A percentile compares a stretch with the other conserved stretches of the same genome.
Evolutionary conservation across 2,797 vertebrate species (phyloP).

Genomic region (Cynodonichthys magdalenae): DNA sequence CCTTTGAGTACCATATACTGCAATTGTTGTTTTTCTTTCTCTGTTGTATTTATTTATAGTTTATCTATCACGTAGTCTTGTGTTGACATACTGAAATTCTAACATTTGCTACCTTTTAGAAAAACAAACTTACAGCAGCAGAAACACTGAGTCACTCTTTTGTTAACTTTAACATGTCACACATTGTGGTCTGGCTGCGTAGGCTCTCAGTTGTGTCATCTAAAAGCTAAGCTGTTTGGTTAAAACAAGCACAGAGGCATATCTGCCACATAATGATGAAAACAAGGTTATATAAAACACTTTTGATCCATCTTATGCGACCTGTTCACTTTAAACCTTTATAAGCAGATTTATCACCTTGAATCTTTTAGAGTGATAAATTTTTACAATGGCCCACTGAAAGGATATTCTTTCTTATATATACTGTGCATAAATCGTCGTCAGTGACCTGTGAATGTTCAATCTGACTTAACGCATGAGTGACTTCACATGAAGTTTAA

Average conservation of each 20-base stretch:
- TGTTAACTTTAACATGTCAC: slow-evolving; percentile 22
- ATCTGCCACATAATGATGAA: slow-evolving; percentile 30
- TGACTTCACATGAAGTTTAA: slow-evolving; percentile 56
- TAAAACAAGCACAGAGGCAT: slow-evolving; percentile 22
- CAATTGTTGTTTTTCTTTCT: too few species aligned
- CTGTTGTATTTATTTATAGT: too few species aligned
- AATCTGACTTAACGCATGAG: slow-evolving; percentile 48
- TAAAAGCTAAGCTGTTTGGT: slow-evolving; percentile 21
- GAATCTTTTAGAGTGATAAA: slow-evolving; percentile 22
- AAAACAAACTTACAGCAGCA: slow-evolving; percentile 29
- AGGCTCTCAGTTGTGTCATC: slow-evolving; percentile 22
- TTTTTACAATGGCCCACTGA: slow-evolving; percentile 35
- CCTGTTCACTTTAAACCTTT: slow-evolving; percentile 22
- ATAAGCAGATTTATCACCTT: slow-evolving; percentile 22
- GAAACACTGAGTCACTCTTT: slow-evolving; percentile 7
- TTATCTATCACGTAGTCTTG: neutral
- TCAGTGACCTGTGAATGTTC: slow-evolving; percentile 35
- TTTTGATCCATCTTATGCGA: slow-evolving; percentile 5
- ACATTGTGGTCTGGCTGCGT: slow-evolving; percentile 25
- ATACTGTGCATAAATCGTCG: slow-evolving; percentile 39
- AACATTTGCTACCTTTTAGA: neutral
- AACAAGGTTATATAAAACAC: slow-evolving; percentile 20
- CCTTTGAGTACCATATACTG: too few species aligned
- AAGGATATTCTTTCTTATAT: slow-evolving; percentile 40
- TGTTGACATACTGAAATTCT: neutral